Evolutionary conservation across 2,797 vertebrate genomes (phyloP).

Genomic region (Serranus cabrilla): DNA sequence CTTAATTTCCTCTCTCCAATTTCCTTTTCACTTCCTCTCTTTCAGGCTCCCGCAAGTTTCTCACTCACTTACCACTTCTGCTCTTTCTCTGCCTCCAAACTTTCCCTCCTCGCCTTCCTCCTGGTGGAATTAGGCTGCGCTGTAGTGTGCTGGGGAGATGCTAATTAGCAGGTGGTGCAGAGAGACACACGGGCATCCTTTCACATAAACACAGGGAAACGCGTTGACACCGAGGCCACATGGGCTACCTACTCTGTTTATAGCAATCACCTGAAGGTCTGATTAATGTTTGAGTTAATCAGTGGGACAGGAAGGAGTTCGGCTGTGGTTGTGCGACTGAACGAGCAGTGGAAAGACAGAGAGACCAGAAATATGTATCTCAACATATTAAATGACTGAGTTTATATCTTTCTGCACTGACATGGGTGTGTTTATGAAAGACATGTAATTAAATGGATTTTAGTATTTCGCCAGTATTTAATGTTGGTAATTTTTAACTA

Average conservation of each 20-base stretch:
- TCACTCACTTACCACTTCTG: conserved; percentile 20
- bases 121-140: conserved; percentile 30
- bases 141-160: conserved; percentile 50
- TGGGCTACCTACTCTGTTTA: conserved; percentile 77
- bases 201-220: conserved; percentile 73
- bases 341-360: conserved; percentile 30
- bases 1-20: conserved; percentile 65
- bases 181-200: conserved; percentile 57
- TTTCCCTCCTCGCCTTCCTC: conserved; percentile 20
- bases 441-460: conserved; percentile 1
- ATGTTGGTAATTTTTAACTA: not conserved
- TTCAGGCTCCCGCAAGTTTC: conserved; percentile 49
- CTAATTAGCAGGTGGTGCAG: conserved; percentile 72
- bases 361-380: conserved; percentile 17
- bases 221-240: conserved; percentile 69
- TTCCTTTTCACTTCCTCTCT: conserved; percentile 62
- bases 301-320: conserved; percentile 64
- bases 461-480: conserved; percentile 2
- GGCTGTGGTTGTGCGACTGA: conserved; percentile 48
- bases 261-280: conserved; percentile 74
- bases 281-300: conserved; percentile 83
- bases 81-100: conserved; percentile 34
- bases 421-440: not conserved
- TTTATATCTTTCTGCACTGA: conserved; percentile 30
- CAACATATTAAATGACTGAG: conserved; percentile 17